Base-by-base conservation (phyloP, 2,888 invertebrate genomes). In the Papilio protenor region DNA sequence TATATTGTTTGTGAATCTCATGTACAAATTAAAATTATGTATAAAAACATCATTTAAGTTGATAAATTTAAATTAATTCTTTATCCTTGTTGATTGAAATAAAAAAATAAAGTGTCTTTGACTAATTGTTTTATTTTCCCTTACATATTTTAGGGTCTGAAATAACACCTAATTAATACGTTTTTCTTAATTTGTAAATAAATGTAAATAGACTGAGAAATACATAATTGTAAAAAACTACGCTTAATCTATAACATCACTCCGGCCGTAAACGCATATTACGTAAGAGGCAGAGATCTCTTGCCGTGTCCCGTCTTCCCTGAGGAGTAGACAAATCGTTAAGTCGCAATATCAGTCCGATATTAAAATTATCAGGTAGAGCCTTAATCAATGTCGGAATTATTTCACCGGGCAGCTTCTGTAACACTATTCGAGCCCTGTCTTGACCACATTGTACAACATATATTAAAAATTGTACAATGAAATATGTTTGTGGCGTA, bases 261-360 rank as follows among this genome's bases (percentile, higher is more conserved):
- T 94, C 94, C 27, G 95, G 95, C 85, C 96, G 95, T 52, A 97
- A 92, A 83, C 96, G 95, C 94, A 98, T 97, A 91, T 98, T 98
- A 81, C 98, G 95, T 85, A 98, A 95, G 85, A 98, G 96, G 89
- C 98, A 98, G 79, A 99, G 94, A 90, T 98, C 98, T 85, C 98
- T 96, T 0, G 98, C 98, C 76, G 98, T 98, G 78, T 97, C 96
- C 87, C 97, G 97, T 77, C 98, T 95, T 1, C 98, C 98, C 76
- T 96, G 95, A 27, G 96, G 91, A 27, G 96, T 96, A 73, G 96
- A 95, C 72, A 98, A 95, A 90, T 98, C 98, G 89, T 98, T 98
- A 80, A 98, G 92, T 85, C 97, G 96, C 73, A 98, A 92, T 79
- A 98, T 94, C 76, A 98, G 93, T 81, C 96, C 96, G 80, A 96